A percentile compares a stretch with the other conserved stretches of the same genome.
phyloP scores from a whole-genome alignment of 2,888 invertebrate genomes.

The Drosophila meridiana region DNA sequence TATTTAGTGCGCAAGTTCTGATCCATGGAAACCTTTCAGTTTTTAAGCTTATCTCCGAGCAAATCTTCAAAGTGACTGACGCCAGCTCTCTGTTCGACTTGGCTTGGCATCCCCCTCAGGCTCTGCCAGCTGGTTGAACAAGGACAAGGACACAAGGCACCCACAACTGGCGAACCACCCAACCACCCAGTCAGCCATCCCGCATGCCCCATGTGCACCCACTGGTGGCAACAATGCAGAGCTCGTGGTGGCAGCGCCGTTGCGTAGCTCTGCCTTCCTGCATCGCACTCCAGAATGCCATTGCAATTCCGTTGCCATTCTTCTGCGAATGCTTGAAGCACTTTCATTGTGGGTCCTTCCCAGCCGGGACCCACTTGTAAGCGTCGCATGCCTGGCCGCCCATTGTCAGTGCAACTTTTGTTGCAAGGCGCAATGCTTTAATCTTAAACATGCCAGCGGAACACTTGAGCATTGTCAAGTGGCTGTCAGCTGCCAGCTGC shows the following conservation, averaged over 20 bases:
- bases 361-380: slow-evolving; percentile 53
- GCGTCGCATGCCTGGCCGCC: slow-evolving; percentile 64
- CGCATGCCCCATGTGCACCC: slow-evolving; percentile 24
- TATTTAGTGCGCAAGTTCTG: slow-evolving; percentile 12
- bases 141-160: slow-evolving; percentile 67
- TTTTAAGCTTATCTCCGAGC: slow-evolving; percentile 38
- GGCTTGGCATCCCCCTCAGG: slow-evolving; percentile 10
- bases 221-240: slow-evolving; percentile 51
- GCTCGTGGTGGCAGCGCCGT: slow-evolving; percentile 20
- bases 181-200: background rate
- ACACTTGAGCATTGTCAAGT: slow-evolving; percentile 79
- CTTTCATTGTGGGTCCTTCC: slow-evolving; percentile 51
- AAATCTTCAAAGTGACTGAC: slow-evolving; percentile 63
- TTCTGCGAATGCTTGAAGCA: slow-evolving; percentile 71
- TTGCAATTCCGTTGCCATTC: slow-evolving; percentile 76
- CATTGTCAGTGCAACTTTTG: slow-evolving; percentile 78
- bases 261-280: slow-evolving; percentile 31
- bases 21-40: slow-evolving; percentile 38
- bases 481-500: slow-evolving; percentile 62
- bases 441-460: slow-evolving; percentile 81
- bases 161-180: slow-evolving; percentile 1
- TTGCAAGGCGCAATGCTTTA: slow-evolving; percentile 77
- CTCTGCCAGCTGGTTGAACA: slow-evolving; percentile 63
- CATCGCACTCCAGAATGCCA: slow-evolving; percentile 66
- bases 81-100: slow-evolving; percentile 17